phyloP scores from a whole-genome alignment of 2,888 invertebrate genomes.

The Dromius quadrimaculatus region DNA sequence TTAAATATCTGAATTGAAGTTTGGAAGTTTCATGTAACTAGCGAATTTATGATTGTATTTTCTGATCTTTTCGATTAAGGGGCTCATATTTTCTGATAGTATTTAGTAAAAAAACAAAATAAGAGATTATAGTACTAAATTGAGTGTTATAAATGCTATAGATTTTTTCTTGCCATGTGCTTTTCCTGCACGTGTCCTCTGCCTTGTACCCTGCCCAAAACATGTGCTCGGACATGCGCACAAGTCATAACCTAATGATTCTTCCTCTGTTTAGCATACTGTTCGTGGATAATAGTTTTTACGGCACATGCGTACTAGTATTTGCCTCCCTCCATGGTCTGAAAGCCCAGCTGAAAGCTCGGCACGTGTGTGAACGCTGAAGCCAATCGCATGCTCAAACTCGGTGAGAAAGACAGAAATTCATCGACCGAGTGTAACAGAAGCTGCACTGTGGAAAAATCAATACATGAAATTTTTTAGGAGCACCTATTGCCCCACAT shows the following conservation, averaged over 20 bases:
- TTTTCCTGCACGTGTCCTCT: not conserved
- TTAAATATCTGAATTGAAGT: too few species aligned
- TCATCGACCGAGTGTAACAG: constrained; percentile 21
- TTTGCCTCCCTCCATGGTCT: not conserved
- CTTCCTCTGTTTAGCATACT: not conserved
- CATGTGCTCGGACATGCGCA: not conserved
- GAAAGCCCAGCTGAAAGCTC: not conserved
- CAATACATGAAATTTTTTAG: constrained; percentile 62
- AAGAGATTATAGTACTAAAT: too few species aligned
- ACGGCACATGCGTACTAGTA: constrained; percentile 11
- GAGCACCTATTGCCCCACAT: constrained; percentile 64
- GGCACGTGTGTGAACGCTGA: not conserved
- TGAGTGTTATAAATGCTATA: too few species aligned
- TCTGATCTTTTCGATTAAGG: too few species aligned
- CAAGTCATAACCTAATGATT: not conserved
- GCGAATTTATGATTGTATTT: too few species aligned
- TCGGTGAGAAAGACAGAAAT: constrained; percentile 17
- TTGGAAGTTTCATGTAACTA: too few species aligned
- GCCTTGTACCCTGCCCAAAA: not conserved
- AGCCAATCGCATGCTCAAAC: constrained; percentile 14
- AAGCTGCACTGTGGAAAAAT: constrained; percentile 57
- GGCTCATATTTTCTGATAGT: too few species aligned
- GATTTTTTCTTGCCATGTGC: not conserved
- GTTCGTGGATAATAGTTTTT: not conserved
- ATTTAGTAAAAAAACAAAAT: too few species aligned